Evolutionary conservation across 2,113 vertebrate genomes (phyloP), one percentile per base, ranked within the genome.

Genomic region (Periophthalmodon schlosseri): DNA sequence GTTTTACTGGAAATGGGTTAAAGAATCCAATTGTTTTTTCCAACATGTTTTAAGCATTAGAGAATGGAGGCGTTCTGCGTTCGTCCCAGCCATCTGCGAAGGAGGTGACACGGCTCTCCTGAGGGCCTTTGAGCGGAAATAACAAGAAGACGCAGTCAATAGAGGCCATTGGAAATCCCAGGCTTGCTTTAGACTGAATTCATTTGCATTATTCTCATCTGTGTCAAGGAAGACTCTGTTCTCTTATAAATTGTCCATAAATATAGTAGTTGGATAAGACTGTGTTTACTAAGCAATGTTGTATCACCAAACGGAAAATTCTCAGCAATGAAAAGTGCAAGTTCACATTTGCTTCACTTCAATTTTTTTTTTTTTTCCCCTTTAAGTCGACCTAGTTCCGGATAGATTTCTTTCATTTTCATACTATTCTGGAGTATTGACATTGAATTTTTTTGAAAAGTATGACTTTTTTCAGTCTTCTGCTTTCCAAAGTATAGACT

Each of bases 1-100:
- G 65, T 73, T 33, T 50, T 15, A 4, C 68, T 80, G 79, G 83
- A 89, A 84, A 90, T 84, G 82, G 84, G 83, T 85, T 80, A 85
- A 86, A 74, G 67, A 83, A 79, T 77, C 61, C 73, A 76, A 80
- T 79, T 77, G 86, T 83, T 81, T 60, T 28, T 75, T 71, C 74
- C 66, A 15, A 73, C 73, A 76, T 82, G 72, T 85, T 85, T 84
- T 77, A 83, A 84, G 85, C 79, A 80, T 81, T 77, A 77, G 81
- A 81, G 81, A 84, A 86, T 79, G 1, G 28, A 84, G 79, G 77
- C 74, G 82, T 75, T 84, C 73, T 34, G 60, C 33, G 70, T 88
- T 82, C 68, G 75, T 81, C 76, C 74, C 75, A 84, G 83, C 88
- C 83, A 85, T 91, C 87, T 92, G 91, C 84, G 83, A 75, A 77